phyloP scores from a whole-genome alignment of 2,888 invertebrate species.

The Unio delphinus region DNA sequence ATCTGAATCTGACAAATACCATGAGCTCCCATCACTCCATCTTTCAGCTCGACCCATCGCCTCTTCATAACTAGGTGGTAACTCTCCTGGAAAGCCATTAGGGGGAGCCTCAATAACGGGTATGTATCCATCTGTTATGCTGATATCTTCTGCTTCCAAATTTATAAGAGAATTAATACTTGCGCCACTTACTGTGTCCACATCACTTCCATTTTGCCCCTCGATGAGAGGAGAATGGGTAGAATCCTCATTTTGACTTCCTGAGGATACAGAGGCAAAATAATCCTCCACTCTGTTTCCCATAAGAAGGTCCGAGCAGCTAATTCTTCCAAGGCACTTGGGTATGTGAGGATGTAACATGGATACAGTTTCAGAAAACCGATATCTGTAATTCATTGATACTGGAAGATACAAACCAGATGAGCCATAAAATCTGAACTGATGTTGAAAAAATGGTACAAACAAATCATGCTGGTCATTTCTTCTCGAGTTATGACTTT shows the following conservation, averaged over 20 bases:
- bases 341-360: constrained; percentile 19
- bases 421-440: no score
- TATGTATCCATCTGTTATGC: constrained; percentile 10
- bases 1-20: constrained; percentile 13
- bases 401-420: no score
- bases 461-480: no score
- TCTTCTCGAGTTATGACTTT: no score
- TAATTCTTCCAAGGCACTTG: constrained; percentile 43
- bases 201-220: constrained; percentile 17
- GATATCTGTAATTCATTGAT: no score
- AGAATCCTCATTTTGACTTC: constrained; percentile 19
- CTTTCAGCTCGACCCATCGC: constrained; percentile 25
- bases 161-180: constrained; percentile 14
- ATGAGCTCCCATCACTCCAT: constrained; percentile 11
- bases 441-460: no score
- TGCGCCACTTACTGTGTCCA: constrained; percentile 10
- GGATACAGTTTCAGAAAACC: background rate
- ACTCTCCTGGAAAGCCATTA: constrained; percentile 39
- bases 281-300: constrained; percentile 51
- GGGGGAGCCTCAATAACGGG: constrained; percentile 37
- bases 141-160: constrained; percentile 7
- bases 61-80: constrained; percentile 53
- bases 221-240: constrained; percentile 11
- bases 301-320: constrained; percentile 42
- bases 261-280: constrained; percentile 45